Conservation (phyloP, 2,797 vertebrate species). For the Momotus momota region DNA sequence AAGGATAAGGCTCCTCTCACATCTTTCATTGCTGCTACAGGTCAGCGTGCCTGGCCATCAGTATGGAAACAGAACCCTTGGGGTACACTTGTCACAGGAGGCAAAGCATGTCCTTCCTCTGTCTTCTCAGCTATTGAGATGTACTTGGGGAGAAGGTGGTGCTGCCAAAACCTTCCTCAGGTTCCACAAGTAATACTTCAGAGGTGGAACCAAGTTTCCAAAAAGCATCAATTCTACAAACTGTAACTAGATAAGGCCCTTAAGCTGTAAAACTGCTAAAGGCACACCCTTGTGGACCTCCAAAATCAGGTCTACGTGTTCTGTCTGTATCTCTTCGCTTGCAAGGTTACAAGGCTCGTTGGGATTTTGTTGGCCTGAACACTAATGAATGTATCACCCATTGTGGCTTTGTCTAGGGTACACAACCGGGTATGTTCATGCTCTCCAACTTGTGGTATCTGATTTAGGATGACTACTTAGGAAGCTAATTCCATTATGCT, state of each 20-base stretch:
- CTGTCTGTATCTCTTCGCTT: background rate
- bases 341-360: background rate
- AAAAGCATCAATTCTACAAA: background rate
- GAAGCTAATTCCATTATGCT: background rate
- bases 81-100: background rate
- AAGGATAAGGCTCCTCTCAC: background rate
- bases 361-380: background rate
- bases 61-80: background rate
- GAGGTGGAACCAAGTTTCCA: background rate
- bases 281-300: background rate
- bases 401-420: background rate
- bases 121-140: background rate
- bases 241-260: too few relatives aligned
- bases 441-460: background rate
- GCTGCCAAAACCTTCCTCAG: background rate
- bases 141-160: background rate
- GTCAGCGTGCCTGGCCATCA: background rate
- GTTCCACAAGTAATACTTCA: background rate
- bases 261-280: background rate
- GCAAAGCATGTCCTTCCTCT: background rate
- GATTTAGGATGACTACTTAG: background rate
- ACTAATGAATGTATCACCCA: background rate
- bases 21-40: background rate
- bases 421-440: background rate
- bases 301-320: background rate